Percentiles rank a stretch among this genome's conserved stretches.
These are phyloP conservation scores for Nothoprocta perdicaria DNA, from an alignment of 2,113 vertebrate genomes.

Conservation along the genomic window DNA sequence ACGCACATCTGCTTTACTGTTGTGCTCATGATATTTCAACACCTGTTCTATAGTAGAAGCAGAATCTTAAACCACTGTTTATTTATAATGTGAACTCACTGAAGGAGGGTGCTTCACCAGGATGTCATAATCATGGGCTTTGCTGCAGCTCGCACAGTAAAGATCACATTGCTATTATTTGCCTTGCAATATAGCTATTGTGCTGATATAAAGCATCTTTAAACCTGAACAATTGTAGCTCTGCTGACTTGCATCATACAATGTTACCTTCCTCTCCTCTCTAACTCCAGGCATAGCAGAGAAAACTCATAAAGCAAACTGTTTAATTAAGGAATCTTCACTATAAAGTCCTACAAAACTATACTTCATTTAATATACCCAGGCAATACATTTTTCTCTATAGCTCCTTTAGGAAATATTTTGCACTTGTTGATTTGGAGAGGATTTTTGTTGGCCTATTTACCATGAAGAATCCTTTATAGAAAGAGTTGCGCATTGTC, in stretches of 20 bases:
- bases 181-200: neutral
- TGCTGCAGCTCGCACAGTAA: neutral
- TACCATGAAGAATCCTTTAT: neutral
- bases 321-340: neutral
- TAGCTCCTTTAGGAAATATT: neutral
- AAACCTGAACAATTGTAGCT: neutral
- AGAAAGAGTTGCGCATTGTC: neutral
- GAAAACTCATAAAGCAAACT: neutral
- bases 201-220: neutral
- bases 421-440: neutral
- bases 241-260: neutral
- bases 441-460: neutral
- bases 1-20: neutral
- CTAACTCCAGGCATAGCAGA: neutral
- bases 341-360: neutral
- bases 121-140: neutral
- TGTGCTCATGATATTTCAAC: neutral
- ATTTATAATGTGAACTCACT: accelerated
- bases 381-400: neutral
- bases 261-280: neutral
- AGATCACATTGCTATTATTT: neutral
- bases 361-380: neutral
- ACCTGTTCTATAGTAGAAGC: neutral
- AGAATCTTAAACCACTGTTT: neutral
- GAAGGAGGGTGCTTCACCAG: neutral